Base-by-base conservation (phyloP, 2,113 vertebrate species). In the Dasyprocta punctata region DNA sequence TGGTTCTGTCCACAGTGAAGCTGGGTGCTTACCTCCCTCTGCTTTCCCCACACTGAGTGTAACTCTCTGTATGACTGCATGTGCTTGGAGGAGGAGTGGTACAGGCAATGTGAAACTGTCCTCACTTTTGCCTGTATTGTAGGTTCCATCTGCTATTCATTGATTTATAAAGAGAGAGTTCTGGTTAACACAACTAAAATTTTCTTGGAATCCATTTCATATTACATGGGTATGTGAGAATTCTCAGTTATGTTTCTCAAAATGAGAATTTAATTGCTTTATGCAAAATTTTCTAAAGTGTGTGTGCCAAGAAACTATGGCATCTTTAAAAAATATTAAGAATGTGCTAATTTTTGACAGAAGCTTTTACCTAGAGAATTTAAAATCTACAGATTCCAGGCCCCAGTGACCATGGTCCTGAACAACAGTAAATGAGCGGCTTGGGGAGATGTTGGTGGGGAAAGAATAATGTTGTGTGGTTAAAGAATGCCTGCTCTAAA, bases 271-370 rank as follows among this genome's bases (percentile, higher is more conserved):
- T 88, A 84, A 92, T 49, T 67, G 12, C 33, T 89, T 84, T 75
- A 47, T 93, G 28, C 41, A 84, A 75, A 92, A 24, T 33, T 93
- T 94, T 92, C 61, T 92, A 69, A 83, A 96, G 87, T 92, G 20
- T 86, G 20, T 82, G 24, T 14, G 69, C 44, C 81, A 90, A 95
- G 58, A 95, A 86, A 80, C 86, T 19, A 89, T 60, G 11, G n/a
- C 14, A 91, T 17, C 47, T 92, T 92, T 94, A 36, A 49, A 94
- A 47, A 47, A 63, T 71, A 6, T 88, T 95, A 67, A 44, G 58
- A 52, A 81, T 86, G 11, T 24, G 90, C 33, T 94, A 54, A 93
- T 80, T 81, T 87, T n/a, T 69, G 3, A 73, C n/a, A n/a, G 94
- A 96, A 84, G 11, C 1, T 83, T 97, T 86, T 71, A 89, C 3